Conservation (phyloP, 2,113 vertebrate genomes). For the Mesoclemmys tuberculata region DNA sequence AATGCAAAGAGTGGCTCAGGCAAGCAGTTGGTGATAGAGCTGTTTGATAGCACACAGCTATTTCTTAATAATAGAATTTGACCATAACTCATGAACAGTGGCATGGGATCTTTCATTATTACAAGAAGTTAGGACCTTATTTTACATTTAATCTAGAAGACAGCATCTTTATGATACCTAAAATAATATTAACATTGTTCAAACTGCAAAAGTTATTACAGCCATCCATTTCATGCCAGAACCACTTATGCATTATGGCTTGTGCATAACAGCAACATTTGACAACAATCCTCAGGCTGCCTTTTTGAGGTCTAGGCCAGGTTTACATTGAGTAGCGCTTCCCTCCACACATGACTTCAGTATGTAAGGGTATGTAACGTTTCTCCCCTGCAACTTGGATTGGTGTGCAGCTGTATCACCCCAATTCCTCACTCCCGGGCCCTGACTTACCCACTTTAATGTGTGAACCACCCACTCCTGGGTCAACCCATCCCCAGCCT, state of each 20-base stretch:
- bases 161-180: background rate
- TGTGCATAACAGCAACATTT: background rate
- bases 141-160: background rate
- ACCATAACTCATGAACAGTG: background rate
- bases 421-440: too few species aligned
- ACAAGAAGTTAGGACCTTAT: background rate
- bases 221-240: background rate
- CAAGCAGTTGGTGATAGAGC: background rate
- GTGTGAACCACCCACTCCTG: too few species aligned
- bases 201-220: background rate
- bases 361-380: background rate
- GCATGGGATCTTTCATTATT: background rate
- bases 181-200: background rate
- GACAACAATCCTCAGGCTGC: background rate
- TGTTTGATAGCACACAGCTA: background rate
- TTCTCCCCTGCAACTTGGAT: too few species aligned
- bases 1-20: background rate
- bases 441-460: too few species aligned
- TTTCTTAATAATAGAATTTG: background rate
- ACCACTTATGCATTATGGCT: background rate
- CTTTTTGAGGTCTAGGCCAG: background rate
- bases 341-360: background rate
- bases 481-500: too few species aligned
- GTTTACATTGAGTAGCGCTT: background rate
- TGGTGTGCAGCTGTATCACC: too few species aligned